Conservation (phyloP, 2,888 invertebrate species). For the Oscheius myriophilus region DNA sequence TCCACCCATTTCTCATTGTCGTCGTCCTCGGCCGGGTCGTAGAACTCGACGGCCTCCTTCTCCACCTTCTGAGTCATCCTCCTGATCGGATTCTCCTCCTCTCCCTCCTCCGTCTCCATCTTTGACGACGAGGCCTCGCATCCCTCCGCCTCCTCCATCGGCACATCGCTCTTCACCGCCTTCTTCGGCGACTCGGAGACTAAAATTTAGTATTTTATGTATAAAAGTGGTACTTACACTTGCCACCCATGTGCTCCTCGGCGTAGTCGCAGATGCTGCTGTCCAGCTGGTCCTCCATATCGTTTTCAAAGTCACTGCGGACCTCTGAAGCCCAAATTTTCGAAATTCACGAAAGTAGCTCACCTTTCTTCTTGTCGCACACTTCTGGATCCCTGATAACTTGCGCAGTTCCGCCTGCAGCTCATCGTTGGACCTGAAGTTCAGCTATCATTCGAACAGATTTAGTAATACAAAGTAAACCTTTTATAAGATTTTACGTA, state of each 20-base stretch:
- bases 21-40: constrained; percentile 76
- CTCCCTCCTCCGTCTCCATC: constrained; percentile 21
- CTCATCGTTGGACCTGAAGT: constrained; percentile 63
- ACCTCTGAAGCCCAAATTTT: too few relatives aligned
- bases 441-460: too few relatives aligned
- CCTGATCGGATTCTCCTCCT: constrained; percentile 49
- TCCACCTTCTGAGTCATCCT: constrained; percentile 36
- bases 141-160: background rate
- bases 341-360: background rate
- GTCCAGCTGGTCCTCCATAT: constrained; percentile 60
- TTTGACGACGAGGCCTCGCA: background rate
- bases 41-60: constrained; percentile 69
- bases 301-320: constrained; percentile 54
- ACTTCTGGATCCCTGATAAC: constrained; percentile 49
- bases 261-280: constrained; percentile 54
- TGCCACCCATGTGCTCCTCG: constrained; percentile 37
- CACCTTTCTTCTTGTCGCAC: constrained; percentile 21
- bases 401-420: constrained; percentile 51
- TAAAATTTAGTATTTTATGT: background rate
- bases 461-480: too few relatives aligned
- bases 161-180: background rate
- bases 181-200: background rate
- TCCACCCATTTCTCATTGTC: constrained; percentile 76
- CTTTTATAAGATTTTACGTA: too few relatives aligned
- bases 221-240: constrained; percentile 8